Conservation (phyloP, 1,140 invertebrate genomes). For the Berghia stephanieae region DNA sequence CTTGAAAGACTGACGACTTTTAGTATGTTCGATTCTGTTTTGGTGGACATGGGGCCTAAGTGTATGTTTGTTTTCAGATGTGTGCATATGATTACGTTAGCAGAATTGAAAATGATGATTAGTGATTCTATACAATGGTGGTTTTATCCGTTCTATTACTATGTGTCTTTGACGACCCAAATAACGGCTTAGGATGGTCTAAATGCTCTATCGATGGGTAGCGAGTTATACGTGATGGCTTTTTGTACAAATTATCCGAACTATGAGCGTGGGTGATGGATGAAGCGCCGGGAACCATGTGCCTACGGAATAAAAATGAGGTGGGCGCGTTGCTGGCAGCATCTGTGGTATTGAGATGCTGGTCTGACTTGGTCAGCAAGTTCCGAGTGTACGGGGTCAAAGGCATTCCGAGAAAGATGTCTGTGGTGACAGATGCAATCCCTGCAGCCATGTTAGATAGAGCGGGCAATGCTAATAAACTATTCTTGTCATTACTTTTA, state of each 20-base stretch:
- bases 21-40: too few species aligned
- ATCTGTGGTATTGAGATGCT: conserved; percentile 16
- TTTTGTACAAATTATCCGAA: conserved; percentile 23
- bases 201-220: conserved; percentile 39
- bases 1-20: too few species aligned
- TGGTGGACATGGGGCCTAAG: too few species aligned
- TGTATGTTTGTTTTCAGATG: neutral
- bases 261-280: conserved; percentile 25
- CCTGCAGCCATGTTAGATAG: too few species aligned
- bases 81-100: neutral
- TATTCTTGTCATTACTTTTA: too few species aligned
- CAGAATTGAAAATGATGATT: neutral
- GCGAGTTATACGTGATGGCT: conserved; percentile 18
- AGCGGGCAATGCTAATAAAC: too few species aligned
- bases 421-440: too few species aligned
- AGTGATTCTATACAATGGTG: neutral
- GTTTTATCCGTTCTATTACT: neutral
- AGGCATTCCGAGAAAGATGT: conserved; percentile 33
- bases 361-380: conserved; percentile 32
- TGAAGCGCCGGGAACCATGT: neutral
- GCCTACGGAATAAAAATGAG: neutral
- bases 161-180: conserved; percentile 5
- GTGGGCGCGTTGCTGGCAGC: neutral
- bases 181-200: conserved; percentile 32
- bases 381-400: conserved; percentile 36